Evolutionary conservation across 2,888 invertebrate species (phyloP).

Genomic region (Agonopterix arenella): DNA sequence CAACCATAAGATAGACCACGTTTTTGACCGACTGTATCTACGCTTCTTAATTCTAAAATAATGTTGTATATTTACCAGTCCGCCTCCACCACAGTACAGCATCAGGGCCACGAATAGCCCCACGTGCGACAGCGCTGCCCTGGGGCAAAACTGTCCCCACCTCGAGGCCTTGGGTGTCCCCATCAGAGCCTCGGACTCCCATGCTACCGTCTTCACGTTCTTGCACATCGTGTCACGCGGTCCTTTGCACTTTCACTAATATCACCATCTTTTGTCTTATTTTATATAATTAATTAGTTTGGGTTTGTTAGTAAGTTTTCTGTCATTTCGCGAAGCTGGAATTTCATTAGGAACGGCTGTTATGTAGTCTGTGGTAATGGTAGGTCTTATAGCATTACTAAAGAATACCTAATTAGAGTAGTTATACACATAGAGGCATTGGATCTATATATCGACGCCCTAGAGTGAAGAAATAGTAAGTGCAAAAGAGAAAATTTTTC

Average conservation of each 20-base stretch:
- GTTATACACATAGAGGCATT: no score
- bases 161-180: constrained; percentile 33
- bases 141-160: constrained; percentile 78
- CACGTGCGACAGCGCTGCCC: constrained; percentile 82
- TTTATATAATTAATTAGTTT: constrained; percentile 1
- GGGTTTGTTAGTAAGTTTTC: not conserved
- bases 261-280: constrained; percentile 18
- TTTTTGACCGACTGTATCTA: no score
- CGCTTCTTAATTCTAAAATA: no score
- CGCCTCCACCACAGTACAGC: constrained; percentile 87
- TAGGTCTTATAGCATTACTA: no score
- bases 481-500: no score
- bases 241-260: constrained; percentile 20
- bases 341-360: no score
- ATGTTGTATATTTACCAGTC: constrained; percentile 78
- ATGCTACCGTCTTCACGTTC: constrained; percentile 57
- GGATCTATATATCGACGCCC: no score
- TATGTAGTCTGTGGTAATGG: no score
- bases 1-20: no score
- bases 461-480: no score
- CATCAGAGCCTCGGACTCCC: constrained; percentile 72
- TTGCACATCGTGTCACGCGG: constrained; percentile 54
- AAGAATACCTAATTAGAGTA: no score
- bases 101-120: constrained; percentile 86
- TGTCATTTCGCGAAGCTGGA: not conserved